phyloP scores from a whole-genome alignment of 2,113 vertebrate species.

The Amphiprion ocellaris region DNA sequence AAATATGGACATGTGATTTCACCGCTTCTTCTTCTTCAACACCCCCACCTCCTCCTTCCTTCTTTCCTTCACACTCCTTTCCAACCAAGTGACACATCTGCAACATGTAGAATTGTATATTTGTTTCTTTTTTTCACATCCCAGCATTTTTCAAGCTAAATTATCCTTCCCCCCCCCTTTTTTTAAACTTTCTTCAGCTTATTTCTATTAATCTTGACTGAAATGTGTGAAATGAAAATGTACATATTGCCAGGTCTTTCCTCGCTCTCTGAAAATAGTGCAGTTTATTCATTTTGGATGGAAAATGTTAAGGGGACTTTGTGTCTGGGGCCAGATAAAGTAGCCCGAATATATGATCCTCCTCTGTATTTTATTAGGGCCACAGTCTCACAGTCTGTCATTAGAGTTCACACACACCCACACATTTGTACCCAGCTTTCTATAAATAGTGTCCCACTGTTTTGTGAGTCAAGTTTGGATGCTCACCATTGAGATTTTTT shows the following conservation, averaged over 20 bases:
- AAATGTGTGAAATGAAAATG: conserved; percentile 60
- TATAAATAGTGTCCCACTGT: conserved; percentile 27
- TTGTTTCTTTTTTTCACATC: background rate
- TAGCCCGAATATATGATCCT: conserved; percentile 39
- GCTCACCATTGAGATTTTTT: background rate
- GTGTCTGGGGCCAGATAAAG: conserved; percentile 33
- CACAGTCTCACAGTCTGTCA: conserved; percentile 56
- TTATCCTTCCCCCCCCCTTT: background rate
- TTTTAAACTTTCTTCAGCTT: background rate
- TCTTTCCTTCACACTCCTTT: conserved; percentile 23
- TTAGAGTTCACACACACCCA: conserved; percentile 50
- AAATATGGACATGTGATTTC: conserved; percentile 22
- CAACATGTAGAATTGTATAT: background rate
- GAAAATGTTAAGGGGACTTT: conserved; percentile 40
- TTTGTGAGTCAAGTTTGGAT: conserved; percentile 28
- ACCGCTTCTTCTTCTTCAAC: conserved; percentile 23
- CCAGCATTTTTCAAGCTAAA: conserved; percentile 25
- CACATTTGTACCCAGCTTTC: conserved; percentile 17
- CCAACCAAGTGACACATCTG: conserved; percentile 30
- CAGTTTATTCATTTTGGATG: conserved; percentile 34
- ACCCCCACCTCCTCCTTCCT: conserved; percentile 25
- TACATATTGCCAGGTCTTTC: background rate
- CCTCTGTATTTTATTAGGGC: conserved; percentile 65
- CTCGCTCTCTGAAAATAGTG: conserved; percentile 9
- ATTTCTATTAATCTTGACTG: conserved; percentile 39